Base-by-base conservation (phyloP, 2,797 vertebrate species). In the Pseudomugil gertrudae region DNA sequence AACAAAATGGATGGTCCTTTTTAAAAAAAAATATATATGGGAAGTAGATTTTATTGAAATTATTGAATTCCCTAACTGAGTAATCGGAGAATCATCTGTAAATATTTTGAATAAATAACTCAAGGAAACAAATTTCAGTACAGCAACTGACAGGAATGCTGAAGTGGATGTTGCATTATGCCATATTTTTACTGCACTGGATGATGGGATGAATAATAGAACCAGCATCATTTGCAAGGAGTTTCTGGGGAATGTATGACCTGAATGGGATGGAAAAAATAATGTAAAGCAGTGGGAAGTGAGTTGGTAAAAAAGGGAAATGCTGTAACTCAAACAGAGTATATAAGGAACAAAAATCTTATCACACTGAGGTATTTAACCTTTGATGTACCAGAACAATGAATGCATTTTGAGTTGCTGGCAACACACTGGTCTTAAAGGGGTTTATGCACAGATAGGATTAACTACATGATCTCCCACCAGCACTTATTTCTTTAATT, bases 131-230 rank as follows among this genome's bases (percentile, higher is more conserved):
- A 48, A 64, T 54, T 45, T 29, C 19, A 58, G 54, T 21, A 36
- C 45, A 10, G 24, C 32, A 3, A 45, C 40, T 43, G n/a, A 38
- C 24, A 57, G 52, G 2, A 54, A 30, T 29, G 29, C 3, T 52
- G 54, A 9, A 11, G 21, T 48, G 21, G 21, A 40, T 65, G 23
- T n/a, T 43, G 40, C 40, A 13, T 19, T 52, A 23, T 63, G 57
- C 57, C 11, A 60, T 27, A 66, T 51, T 67, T 59, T 72, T 70
- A 47, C 59, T 63, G 29, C 51, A 65, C 24, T 53, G 23, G 57
- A 69, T 72, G 29, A 63, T 50, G 5, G n/a, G 60, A 65, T 52
- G 69, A 54, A 66, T 67, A 56, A 47, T 53, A 61, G 32, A 11
- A 51, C 24, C 26, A 30, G 4, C 35, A 52, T 62, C 1, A 66